A percentile compares a stretch with the other conserved stretches of the same genome.
phyloP scores from a whole-genome alignment of 2,797 vertebrate genomes.

The Jordanella pulchra region DNA sequence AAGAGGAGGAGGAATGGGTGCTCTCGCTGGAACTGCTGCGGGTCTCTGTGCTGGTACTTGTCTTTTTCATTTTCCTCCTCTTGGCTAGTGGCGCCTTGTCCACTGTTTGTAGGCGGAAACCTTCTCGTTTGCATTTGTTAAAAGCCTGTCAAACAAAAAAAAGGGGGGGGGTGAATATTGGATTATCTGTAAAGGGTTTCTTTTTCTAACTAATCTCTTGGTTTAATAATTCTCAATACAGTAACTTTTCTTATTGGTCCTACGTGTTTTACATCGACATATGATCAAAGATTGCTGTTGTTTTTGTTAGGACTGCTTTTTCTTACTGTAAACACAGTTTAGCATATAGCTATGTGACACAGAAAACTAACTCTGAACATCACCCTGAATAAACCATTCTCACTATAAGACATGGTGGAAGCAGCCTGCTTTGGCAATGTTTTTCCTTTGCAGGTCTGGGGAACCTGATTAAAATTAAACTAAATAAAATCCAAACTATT shows the following conservation, averaged over 20 bases:
- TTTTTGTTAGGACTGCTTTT: neutral
- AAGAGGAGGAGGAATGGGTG: conserved; percentile 93
- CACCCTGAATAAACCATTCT: neutral
- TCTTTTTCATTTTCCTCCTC: conserved; percentile 98
- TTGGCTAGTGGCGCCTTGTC: conserved; percentile 98
- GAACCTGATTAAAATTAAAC: no score
- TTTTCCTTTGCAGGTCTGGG: neutral
- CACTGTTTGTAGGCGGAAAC: conserved; percentile 98
- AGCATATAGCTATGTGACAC: neutral
- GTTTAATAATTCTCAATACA: neutral
- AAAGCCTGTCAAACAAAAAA: conserved; percentile 83
- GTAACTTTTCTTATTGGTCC: neutral
- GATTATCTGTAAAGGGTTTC: neutral
- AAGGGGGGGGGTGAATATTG: neutral
- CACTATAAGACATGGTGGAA: neutral
- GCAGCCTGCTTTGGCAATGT: neutral
- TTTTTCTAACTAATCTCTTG: neutral
- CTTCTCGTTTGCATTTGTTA: conserved; percentile 98
- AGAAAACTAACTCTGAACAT: neutral
- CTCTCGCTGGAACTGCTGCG: conserved; percentile 98
- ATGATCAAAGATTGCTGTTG: neutral
- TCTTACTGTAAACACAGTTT: neutral
- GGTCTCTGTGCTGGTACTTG: conserved; percentile 97
- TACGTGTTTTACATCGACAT: neutral
- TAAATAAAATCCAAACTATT: no score